Conservation (phyloP, 2,888 invertebrate genomes). For the Catocala sponsa region DNA sequence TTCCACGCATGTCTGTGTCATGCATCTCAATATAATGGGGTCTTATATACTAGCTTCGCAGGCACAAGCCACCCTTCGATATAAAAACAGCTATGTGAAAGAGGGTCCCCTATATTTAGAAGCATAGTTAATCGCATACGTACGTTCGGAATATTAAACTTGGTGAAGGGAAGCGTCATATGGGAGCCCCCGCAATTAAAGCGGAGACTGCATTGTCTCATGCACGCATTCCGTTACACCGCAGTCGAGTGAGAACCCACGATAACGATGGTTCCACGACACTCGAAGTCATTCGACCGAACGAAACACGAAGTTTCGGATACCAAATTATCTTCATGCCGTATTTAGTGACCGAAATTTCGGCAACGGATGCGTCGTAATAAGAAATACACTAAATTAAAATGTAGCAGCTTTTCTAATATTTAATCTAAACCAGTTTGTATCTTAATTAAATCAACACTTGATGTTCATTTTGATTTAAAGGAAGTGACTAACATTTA, state of each 20-base stretch:
- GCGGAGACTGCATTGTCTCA: conserved; percentile 72
- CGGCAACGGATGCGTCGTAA: too few species aligned
- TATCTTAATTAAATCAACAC: too few species aligned
- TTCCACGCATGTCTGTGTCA: conserved; percentile 61
- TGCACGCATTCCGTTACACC: conserved; percentile 71
- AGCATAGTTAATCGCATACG: conserved; percentile 84
- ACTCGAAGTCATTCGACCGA: conserved; percentile 18
- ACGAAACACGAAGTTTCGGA: background rate
- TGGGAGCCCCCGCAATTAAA: conserved; percentile 80
- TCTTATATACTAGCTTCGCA: conserved; percentile 79
- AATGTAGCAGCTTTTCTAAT: too few species aligned
- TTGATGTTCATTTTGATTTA: too few species aligned
- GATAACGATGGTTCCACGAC: conserved; percentile 53
- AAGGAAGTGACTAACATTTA: too few species aligned
- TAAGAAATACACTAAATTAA: too few species aligned
- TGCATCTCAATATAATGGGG: conserved; percentile 72
- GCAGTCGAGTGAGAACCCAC: conserved; percentile 51
- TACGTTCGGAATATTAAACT: conserved; percentile 82
- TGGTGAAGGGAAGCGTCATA: conserved; percentile 82
- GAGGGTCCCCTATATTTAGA: conserved; percentile 80
- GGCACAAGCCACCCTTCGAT: conserved; percentile 76
- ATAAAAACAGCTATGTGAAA: conserved; percentile 75
- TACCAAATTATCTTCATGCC: background rate
- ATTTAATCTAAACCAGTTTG: too few species aligned
- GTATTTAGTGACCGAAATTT: too few species aligned